These are phyloP conservation scores for Plebejus anna DNA, from an alignment of 2,888 invertebrate species.

Conservation along the genomic window DNA sequence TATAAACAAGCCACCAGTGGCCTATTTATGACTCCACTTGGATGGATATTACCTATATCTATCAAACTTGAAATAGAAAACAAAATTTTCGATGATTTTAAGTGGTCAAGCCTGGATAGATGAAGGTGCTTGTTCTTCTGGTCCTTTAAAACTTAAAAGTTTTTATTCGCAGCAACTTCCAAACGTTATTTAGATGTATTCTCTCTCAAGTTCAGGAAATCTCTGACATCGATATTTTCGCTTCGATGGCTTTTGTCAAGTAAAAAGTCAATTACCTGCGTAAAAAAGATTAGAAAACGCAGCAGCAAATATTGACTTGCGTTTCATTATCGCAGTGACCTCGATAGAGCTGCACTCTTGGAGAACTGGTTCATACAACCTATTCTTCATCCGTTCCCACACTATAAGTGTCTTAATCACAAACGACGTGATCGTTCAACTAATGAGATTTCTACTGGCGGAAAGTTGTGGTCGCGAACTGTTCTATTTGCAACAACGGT, in stretches of 20 bases:
- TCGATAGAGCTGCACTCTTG: conserved; percentile 65
- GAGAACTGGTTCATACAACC: conserved; percentile 72
- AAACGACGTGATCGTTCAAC: conserved; percentile 63
- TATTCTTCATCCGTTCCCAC: conserved; percentile 72
- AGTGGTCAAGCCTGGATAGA: neutral
- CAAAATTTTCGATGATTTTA: neutral
- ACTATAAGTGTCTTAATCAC: conserved; percentile 58
- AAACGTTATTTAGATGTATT: neutral
- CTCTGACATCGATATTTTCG: neutral
- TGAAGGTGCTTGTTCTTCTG: conserved; percentile 4
- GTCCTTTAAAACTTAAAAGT: neutral
- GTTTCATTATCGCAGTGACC: conserved; percentile 66
- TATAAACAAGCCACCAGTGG: neutral
- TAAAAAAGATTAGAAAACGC: conserved; percentile 39
- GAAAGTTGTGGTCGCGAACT: conserved; percentile 43
- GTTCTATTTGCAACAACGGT: conserved; percentile 24
- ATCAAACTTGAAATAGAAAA: neutral
- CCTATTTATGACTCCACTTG: conserved; percentile 46
- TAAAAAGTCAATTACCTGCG: conserved; percentile 20
- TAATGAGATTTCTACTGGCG: conserved; percentile 62
- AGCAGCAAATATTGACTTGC: conserved; percentile 67
- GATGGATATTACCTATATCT: conserved; percentile 36
- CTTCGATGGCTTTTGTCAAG: conserved; percentile 29
- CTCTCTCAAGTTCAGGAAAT: neutral
- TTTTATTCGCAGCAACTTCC: neutral